A percentile compares a stretch with the other conserved stretches of the same genome.
These are phyloP conservation scores for Cataglyphis rosenhaueri DNA, from an alignment of 2,888 invertebrate species.

Conservation along the genomic window DNA sequence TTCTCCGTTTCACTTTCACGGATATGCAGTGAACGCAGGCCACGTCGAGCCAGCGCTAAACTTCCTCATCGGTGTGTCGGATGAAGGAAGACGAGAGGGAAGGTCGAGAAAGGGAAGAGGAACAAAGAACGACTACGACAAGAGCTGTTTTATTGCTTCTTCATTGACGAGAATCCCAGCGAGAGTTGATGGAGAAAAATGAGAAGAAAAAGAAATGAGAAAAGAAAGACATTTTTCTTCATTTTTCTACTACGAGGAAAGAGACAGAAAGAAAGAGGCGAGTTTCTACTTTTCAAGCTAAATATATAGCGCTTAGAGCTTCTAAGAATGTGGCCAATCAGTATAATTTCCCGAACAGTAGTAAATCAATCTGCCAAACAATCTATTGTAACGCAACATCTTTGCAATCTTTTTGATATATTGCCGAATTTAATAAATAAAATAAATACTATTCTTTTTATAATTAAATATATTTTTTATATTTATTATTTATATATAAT, in stretches of 20 bases:
- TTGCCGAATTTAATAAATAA: neutral
- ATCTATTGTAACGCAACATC: neutral
- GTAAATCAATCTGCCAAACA: neutral
- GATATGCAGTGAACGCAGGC: slow-evolving; percentile 72
- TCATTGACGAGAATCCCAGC: neutral
- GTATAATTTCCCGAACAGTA: neutral
- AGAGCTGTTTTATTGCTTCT: slow-evolving; percentile 25
- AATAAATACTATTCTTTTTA: neutral
- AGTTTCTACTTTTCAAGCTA: neutral
- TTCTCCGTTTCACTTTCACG: slow-evolving; percentile 78
- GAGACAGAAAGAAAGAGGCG: neutral
- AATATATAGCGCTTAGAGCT: neutral
- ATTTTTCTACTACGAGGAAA: neutral
- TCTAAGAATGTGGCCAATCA: neutral
- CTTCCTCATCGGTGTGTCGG: slow-evolving; percentile 66
- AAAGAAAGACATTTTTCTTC: neutral
- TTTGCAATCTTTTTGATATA: neutral
- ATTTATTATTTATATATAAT: no score
- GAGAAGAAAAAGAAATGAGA: neutral
- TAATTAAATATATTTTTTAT: neutral
- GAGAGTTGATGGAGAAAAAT: slow-evolving; percentile 2
- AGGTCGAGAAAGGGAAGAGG: slow-evolving; percentile 58
- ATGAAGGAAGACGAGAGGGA: slow-evolving; percentile 61
- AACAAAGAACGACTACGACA: slow-evolving; percentile 39
- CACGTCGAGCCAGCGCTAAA: slow-evolving; percentile 65